Conservation (phyloP, 2,113 vertebrate genomes). For the Corythornis vintsioides region DNA sequence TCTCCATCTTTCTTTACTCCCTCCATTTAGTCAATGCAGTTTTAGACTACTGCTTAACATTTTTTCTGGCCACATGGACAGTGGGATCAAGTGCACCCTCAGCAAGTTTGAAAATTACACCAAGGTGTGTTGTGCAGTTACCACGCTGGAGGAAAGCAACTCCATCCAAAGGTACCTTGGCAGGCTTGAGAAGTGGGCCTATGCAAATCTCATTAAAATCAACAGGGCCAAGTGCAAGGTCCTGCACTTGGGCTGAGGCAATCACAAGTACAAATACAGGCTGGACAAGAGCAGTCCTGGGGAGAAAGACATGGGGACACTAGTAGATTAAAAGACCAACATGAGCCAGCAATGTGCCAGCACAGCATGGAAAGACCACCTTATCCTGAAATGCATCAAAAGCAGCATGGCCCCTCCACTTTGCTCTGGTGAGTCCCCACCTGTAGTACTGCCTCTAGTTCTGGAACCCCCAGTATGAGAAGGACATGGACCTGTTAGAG, state of each 20-base stretch:
- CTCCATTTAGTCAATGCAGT: background rate
- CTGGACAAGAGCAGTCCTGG: background rate
- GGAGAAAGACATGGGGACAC: background rate
- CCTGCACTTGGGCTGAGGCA: background rate
- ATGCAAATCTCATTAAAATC: background rate
- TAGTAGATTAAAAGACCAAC: background rate
- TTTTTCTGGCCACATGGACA: background rate
- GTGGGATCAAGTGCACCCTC: background rate
- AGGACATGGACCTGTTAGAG: background rate
- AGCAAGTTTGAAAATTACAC: background rate
- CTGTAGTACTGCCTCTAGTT: background rate
- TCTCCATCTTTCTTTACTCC: background rate
- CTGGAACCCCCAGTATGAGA: background rate
- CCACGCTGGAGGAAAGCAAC: background rate
- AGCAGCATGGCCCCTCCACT: background rate
- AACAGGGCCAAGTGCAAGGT: background rate
- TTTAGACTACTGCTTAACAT: background rate
- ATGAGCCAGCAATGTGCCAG: background rate
- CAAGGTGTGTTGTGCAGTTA: background rate
- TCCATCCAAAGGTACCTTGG: background rate
- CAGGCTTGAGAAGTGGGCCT: background rate
- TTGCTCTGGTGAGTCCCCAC: background rate
- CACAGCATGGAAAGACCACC: background rate
- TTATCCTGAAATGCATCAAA: background rate
- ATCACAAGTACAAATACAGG: background rate